A percentile compares a stretch with the other conserved stretches of the same genome.
Conservation (phyloP, 2,888 invertebrate species). For the Chironomus tentans region DNA sequence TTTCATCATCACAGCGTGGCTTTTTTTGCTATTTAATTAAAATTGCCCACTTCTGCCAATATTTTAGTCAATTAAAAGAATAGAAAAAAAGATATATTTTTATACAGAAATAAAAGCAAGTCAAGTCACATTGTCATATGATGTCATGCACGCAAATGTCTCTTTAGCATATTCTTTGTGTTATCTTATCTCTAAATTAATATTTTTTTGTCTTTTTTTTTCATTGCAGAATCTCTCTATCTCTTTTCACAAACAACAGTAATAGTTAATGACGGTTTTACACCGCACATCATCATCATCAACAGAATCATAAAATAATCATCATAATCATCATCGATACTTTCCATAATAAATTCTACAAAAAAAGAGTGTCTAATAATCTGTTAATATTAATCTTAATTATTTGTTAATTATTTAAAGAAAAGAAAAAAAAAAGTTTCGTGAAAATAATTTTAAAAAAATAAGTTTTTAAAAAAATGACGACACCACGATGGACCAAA, state of each 20-base stretch:
- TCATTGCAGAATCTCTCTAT: slow-evolving; percentile 18
- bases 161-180: not conserved
- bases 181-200: not conserved
- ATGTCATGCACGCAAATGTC: slow-evolving; percentile 1
- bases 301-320: too few species aligned
- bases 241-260: not conserved
- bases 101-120: too few species aligned
- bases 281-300: too few species aligned
- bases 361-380: too few species aligned
- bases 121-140: not conserved
- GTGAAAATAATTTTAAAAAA: not conserved
- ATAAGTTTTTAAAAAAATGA: slow-evolving; percentile 1
- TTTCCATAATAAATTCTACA: too few species aligned
- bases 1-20: not conserved
- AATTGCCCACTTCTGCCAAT: not conserved
- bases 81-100: not conserved
- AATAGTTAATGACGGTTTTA: too few species aligned
- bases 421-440: not conserved
- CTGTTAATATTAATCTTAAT: not conserved
- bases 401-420: not conserved
- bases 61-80: not conserved
- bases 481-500: slow-evolving; percentile 20
- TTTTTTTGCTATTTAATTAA: not conserved
- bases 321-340: too few species aligned
- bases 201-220: not conserved